Evolutionary conservation across 2,113 vertebrate species (phyloP), one percentile per base, ranked within the genome.

Genomic region (Axis porcinus): DNA sequence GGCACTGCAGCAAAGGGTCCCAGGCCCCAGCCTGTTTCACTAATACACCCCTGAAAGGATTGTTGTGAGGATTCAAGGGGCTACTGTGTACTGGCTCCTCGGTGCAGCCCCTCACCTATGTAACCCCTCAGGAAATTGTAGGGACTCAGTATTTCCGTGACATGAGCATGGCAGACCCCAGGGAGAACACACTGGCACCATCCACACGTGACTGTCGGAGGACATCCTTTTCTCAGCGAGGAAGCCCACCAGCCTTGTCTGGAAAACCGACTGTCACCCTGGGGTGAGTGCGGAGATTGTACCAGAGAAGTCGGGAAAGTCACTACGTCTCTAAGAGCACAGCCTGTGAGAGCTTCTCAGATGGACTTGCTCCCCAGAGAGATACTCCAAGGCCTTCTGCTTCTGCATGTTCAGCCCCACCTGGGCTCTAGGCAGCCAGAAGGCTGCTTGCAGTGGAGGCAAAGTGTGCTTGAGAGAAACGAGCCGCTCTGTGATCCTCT

Each of bases 401-500:
- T 78, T 13, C 28, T 25, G 9, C 7, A 28, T 40, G 6, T 25
- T 78, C 27, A 27, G 55, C 79, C 50, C 16, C 19, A 10, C 15
- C 45, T 57, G 12, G 15, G n/a, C 23, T 36, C 43, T 33, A 50
- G 57, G 67, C 36, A 6, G 55, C 14, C 21, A 52, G 27, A n/a
- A 36, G 52, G 6, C 92, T 6, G 6, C 13, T 1, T 15, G 40
- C 33, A 70, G 3, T 57, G 64, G 33, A 62, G 54, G 36, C 25
- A 16, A 52, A n/a, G 11, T 7, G 15, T 43, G n/a, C 40, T 55
- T 27, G 11, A 16, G 8, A 13, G 21, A 58, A 50, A 28, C 1
- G 6, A n/a, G 19, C 43, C 3, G 0, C 9, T 45, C 50, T 13
- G 13, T 1, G 50, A 12, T n/a, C 86, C 19, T 60, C 74, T 36